Evolutionary conservation across 2,113 vertebrate species (phyloP), one percentile per base, ranked within the genome.

Genomic region (Platichthys flesus): DNA sequence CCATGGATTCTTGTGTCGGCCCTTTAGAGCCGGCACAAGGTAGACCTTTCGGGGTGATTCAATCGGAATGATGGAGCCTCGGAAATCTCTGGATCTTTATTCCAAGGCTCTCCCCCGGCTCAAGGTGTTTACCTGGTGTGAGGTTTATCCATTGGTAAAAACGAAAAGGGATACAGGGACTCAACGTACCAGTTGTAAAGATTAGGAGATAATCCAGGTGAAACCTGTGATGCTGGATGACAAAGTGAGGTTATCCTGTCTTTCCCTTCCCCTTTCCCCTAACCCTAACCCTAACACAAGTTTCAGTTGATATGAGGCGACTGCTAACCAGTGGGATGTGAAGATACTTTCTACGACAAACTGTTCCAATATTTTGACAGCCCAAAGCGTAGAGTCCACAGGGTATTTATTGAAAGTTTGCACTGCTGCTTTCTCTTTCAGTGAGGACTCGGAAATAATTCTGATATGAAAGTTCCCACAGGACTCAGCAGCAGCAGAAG

Each of bases 321-420:
- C 45, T 75, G 35, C 47, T 59, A 82, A 67, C 40, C 58, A 66
- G 14, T 6, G 16, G 47, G 45, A 76, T 14, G 1, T 66, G 1
- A 35, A 70, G 64, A 79, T 60, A 73, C 67, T 13, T 67, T 71
- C 58, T 6, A 63, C 78, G 68, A 79, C 42, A 74, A 76, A 57
- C 71, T 61, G 49, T 73, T 79, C 42, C 28, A 71, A 77, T 7
- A 1, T 21, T 70, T 71, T 68, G 52, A 78, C 63, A 76, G 67
- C 74, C 42, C 40, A 59, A 59, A 84, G 57, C 31, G 56, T 9
- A 51, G 54, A 49, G 67, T 78, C 84, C 70, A 23, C 13, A n/a
- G 63, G 40, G 73, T 81, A 51, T 79, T 77, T 69, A 62, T 81
- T 76, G 35, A 54, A 75, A 71, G 2, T 62, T 66, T 66, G 65